phyloP scores from a whole-genome alignment of 92 coral and sea anemone species.

The Phymanthus crucifer region DNA sequence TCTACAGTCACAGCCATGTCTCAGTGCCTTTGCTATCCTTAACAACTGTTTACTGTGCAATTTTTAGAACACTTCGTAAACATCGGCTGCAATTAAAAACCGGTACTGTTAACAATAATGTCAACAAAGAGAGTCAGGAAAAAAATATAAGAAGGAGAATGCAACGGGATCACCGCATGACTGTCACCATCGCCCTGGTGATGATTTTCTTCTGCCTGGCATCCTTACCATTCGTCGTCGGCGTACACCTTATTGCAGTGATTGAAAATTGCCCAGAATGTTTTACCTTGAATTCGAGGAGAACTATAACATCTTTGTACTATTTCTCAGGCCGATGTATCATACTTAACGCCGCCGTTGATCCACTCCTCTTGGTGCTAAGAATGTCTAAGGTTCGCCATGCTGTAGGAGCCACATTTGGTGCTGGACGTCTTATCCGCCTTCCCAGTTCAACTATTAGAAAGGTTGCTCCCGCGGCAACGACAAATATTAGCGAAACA shows the following conservation, averaged over 20 bases:
- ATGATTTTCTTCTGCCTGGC: constrained; percentile 38
- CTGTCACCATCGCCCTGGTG: constrained; percentile 32
- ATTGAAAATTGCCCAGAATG: constrained; percentile 35
- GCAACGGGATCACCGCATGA: constrained; percentile 21
- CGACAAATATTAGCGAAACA: not conserved
- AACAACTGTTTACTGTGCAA: constrained; percentile 41
- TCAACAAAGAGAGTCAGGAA: not conserved
- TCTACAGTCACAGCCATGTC: constrained; percentile 51
- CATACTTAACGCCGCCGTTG: constrained; percentile 38
- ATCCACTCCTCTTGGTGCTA: constrained; percentile 44
- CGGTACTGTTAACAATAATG: not conserved
- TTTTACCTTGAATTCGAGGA: constrained; percentile 16
- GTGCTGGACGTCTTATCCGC: not conserved
- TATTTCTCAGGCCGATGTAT: constrained; percentile 6
- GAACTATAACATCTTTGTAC: constrained; percentile 14
- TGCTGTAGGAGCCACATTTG: constrained; percentile 18
- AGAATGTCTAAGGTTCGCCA: constrained; percentile 38
- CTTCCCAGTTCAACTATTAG: not conserved
- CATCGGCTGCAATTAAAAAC: constrained; percentile 13
- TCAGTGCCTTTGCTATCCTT: constrained; percentile 40
- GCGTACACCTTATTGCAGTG: constrained; percentile 29
- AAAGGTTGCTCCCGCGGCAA: not conserved
- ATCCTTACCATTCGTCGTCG: constrained; percentile 36
- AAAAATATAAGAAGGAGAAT: constrained; percentile 17
- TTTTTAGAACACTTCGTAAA: constrained; percentile 30